Evolutionary conservation across 2,888 invertebrate genomes (phyloP).

Genomic region (Pollenia amentaria): DNA sequence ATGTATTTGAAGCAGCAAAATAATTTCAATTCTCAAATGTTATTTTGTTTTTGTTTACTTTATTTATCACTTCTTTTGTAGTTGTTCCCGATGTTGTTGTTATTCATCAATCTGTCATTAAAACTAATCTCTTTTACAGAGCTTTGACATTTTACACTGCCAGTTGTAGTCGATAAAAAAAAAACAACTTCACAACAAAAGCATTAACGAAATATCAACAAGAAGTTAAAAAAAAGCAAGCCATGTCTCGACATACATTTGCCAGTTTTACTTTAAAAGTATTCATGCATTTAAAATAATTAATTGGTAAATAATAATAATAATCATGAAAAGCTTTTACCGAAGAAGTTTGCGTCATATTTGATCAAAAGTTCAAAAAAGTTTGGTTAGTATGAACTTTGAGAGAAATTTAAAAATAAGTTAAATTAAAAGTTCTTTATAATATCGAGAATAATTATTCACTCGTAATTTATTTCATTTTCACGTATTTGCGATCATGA

Average conservation of each 20-base stretch:
- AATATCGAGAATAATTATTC: too few species aligned
- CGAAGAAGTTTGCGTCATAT: too few species aligned
- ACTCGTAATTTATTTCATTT: too few species aligned
- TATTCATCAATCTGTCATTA: conserved; percentile 62
- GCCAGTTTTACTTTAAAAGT: neutral
- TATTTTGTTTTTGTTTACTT: conserved; percentile 12
- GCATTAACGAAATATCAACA: conserved; percentile 41
- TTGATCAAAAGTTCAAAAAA: too few species aligned
- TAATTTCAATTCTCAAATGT: conserved; percentile 27
- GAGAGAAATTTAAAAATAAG: too few species aligned
- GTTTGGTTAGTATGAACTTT: too few species aligned
- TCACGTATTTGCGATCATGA: too few species aligned
- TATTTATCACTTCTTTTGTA: conserved; percentile 11
- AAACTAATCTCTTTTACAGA: conserved; percentile 46
- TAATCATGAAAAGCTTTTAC: too few species aligned
- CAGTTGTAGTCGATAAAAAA: conserved; percentile 14
- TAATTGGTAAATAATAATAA: too few species aligned
- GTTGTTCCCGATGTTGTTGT: neutral
- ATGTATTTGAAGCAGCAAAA: neutral
- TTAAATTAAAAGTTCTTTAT: too few species aligned
- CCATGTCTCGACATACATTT: conserved; percentile 22
- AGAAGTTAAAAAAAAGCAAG: neutral
- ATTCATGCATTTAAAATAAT: neutral
- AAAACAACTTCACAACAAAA: conserved; percentile 12
- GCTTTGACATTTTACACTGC: conserved; percentile 62